Evolutionary conservation across 2,888 invertebrate species (phyloP), one percentile per base, ranked within the genome.

Genomic region (Pammene aurita): DNA sequence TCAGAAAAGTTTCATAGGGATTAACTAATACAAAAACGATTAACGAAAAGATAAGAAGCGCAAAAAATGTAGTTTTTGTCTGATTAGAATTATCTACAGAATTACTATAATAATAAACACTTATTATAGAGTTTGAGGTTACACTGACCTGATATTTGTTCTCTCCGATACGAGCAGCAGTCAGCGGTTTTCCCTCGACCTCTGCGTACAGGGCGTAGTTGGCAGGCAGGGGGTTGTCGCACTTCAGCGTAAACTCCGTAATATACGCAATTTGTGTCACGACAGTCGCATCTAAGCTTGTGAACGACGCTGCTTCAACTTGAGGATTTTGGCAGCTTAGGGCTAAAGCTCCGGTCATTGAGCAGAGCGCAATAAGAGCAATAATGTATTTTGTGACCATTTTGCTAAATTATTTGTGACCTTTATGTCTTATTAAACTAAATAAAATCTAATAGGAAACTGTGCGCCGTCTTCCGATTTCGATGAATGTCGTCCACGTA

Each of bases 201-300:
- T 98, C 98, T 14, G 98, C 98, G 86, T 98, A 98, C 68, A 98
- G 89, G 44, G 96, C 95, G 73, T 96, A 94, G 82, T 94, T 94
- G 72, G 94, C 94, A 69, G 93, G 91, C 76, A 93, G 76, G 4
- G 93, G 90, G 75, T 95, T 95, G 75, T 93, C 94, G 83, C 99
- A 99, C 82, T 96, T 95, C 54, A 99, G 90, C 10, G 95, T 94
- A 89, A 99, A 98, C 88, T 98, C 98, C 13, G 96, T 95, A 78
- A 99, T 96, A 87, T 97, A 97, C 0, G 98, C 98, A 75, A 98
- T 96, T 84, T 95, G 96, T 74, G 96, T 96, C 11, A 99, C 95
- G 72, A 98, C 95, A 58, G 98, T 97, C 0, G 97, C 97, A 93
- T 99, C 99, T 85, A 96, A 94, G 16, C 98, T 98, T 57, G 98